A percentile compares a stretch with the other conserved stretches of the same genome.
phyloP scores from a whole-genome alignment of 2,888 invertebrate genomes.

The Heteromurus nitidus region DNA sequence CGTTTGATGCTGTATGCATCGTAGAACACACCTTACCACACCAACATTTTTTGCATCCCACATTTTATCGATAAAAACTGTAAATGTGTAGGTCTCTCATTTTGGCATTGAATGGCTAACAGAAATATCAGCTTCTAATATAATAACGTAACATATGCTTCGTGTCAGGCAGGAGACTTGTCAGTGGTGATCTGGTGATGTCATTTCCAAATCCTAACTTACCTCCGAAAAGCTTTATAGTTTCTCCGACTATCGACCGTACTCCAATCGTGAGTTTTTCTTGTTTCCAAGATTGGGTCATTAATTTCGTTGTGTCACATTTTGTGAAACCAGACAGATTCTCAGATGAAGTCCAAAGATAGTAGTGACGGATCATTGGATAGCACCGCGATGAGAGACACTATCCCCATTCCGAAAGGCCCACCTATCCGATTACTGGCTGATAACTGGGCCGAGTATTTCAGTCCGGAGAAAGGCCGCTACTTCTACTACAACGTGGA shows the following conservation, averaged over 20 bases:
- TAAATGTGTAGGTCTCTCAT: background rate
- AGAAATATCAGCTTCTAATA: conserved; percentile 5
- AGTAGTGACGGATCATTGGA: conserved; percentile 61
- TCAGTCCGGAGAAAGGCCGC: conserved; percentile 61
- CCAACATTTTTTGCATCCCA: no score
- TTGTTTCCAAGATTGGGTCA: conserved; percentile 15
- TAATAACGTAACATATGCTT: conserved; percentile 28
- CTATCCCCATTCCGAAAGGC: conserved; percentile 50
- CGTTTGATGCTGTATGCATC: no score
- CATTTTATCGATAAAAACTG: conserved; percentile 8
- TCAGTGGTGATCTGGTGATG: conserved; percentile 25
- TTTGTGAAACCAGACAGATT: conserved; percentile 24
- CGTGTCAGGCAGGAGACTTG: conserved; percentile 22
- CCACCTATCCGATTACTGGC: conserved; percentile 65
- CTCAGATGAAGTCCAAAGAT: conserved; percentile 60
- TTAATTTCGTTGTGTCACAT: conserved; percentile 27
- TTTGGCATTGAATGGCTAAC: conserved; percentile 2
- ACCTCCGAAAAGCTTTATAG: background rate
- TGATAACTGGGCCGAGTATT: conserved; percentile 73
- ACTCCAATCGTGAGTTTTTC: background rate
- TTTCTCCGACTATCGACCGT: background rate
- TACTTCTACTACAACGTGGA: conserved; percentile 72
- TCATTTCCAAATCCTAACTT: conserved; percentile 22
- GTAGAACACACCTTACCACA: no score
- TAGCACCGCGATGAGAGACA: conserved; percentile 14